A percentile compares a stretch with the other conserved stretches of the same genome.
Conservation (phyloP, 2,888 invertebrate species). For the Bombylius discolor region DNA sequence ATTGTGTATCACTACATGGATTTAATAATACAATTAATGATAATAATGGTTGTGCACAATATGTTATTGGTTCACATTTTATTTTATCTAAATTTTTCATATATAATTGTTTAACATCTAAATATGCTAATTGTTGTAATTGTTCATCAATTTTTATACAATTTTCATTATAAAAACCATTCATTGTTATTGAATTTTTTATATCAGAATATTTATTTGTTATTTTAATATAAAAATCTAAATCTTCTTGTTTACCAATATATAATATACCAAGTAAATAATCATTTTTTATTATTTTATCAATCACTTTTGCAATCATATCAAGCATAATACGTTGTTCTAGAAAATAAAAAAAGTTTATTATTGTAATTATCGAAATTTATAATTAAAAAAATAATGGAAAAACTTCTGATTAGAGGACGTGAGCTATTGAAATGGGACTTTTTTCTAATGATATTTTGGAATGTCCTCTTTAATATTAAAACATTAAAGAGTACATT, state of each 20-base stretch:
- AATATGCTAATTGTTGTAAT: slow-evolving; percentile 28
- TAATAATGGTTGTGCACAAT: slow-evolving; percentile 66
- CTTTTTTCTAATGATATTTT: too few relatives aligned
- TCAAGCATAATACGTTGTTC: slow-evolving; percentile 49
- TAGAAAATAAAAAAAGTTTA: background rate
- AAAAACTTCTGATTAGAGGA: too few relatives aligned
- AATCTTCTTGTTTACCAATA: slow-evolving; percentile 67
- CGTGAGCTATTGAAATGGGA: too few relatives aligned
- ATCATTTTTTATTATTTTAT: slow-evolving; percentile 55
- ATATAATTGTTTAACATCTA: slow-evolving; percentile 29
- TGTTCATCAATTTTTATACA: slow-evolving; percentile 24
- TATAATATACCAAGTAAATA: slow-evolving; percentile 72
- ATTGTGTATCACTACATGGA: slow-evolving; percentile 70
- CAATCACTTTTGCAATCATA: slow-evolving; percentile 54
- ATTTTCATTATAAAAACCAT: slow-evolving; percentile 5
- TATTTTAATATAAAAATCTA: slow-evolving; percentile 50
- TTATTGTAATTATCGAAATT: too few relatives aligned
- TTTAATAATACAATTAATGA: slow-evolving; percentile 74
- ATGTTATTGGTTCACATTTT: slow-evolving; percentile 50
- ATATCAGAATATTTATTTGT: slow-evolving; percentile 54
- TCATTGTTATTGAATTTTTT: slow-evolving; percentile 22
- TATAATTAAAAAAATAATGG: too few relatives aligned
- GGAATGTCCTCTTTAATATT: too few relatives aligned
- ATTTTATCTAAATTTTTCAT: slow-evolving; percentile 41
- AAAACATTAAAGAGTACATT: too few relatives aligned